Evolutionary conservation across 2,888 invertebrate species (phyloP).

Genomic region (Calephelis perditalis): DNA sequence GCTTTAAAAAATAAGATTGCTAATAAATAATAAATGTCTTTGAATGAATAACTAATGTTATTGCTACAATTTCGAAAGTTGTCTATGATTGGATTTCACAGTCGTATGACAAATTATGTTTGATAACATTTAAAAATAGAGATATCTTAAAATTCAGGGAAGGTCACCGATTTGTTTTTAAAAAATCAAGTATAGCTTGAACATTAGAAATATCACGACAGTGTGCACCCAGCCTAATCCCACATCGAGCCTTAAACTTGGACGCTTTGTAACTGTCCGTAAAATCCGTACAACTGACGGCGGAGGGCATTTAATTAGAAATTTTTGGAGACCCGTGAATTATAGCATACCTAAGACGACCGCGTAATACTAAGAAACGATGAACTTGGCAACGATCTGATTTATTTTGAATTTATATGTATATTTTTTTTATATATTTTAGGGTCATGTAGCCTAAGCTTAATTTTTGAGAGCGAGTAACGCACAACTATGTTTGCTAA

Average conservation of each 20-base stretch:
- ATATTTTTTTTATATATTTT: constrained; percentile 35
- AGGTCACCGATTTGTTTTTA: no score
- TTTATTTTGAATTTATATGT: constrained; percentile 43
- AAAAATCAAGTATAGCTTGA: no score
- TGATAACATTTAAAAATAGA: no score
- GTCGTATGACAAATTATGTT: no score
- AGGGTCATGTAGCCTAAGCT: constrained; percentile 24
- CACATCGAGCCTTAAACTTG: constrained; percentile 45
- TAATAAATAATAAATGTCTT: no score
- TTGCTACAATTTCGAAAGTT: no score
- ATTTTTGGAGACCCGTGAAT: constrained; percentile 60
- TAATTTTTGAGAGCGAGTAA: no score
- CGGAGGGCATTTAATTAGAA: constrained; percentile 63
- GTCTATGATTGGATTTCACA: no score
- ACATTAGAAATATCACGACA: not conserved
- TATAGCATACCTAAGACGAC: constrained; percentile 60
- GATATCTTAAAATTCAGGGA: no score
- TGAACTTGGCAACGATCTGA: constrained; percentile 54
- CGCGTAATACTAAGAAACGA: constrained; percentile 60
- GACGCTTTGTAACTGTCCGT: constrained; percentile 49
- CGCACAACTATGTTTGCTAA: no score
- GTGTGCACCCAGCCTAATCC: constrained; percentile 2
- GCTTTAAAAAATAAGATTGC: no score
- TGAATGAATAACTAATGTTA: no score
- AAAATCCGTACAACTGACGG: constrained; percentile 35